Evolutionary conservation across 2,797 vertebrate genomes (phyloP), one percentile per base, ranked within the genome.

Genomic region (Melanotaenia trifasciata): DNA sequence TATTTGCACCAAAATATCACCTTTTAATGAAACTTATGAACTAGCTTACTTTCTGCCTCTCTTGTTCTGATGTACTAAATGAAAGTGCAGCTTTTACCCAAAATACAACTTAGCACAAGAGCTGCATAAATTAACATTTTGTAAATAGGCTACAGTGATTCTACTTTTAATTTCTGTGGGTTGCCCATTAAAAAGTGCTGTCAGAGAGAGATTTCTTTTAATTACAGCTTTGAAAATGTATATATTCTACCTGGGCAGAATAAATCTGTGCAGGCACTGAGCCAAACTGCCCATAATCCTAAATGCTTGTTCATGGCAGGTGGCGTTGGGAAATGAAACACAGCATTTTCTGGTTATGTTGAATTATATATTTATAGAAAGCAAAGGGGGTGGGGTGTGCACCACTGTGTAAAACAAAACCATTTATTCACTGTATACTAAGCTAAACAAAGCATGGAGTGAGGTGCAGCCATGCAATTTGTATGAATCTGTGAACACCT

Each of bases 341-440:
- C 76, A 69, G 60, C 71, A 67, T 82, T 87, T 87, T 69, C 71
- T 76, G 78, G 58, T 85, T 70, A 74, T 58, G 70, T 60, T 92
- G 81, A 92, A 93, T 92, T 87, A 91, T 89, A 79, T 60, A 90
- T 90, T 84, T 76, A 78, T 56, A 74, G 70, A 66, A 79, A 76
- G 62, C 0, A 51, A 51, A 35, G 26, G 35, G 7, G 7, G 32
- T 43, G 26, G 10, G 1, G 11, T 13, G 50, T 40, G 70, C 32
- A n/a, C 28, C 1, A 5, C 16, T 58, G 59, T 68, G 81, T 83
- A 68, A 79, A 83, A 76, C 76, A 74, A 80, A 84, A 63, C 18
- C 20, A 58, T 80, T 80, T 72, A 74, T 74, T 83, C 59, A 79
- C 69, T 32, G 63, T 24, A 45, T 65, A 32, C 67, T 36, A 69